These are phyloP conservation scores for Diadegma fenestrale DNA, from an alignment of 2,888 invertebrate genomes.

Conservation along the genomic window DNA sequence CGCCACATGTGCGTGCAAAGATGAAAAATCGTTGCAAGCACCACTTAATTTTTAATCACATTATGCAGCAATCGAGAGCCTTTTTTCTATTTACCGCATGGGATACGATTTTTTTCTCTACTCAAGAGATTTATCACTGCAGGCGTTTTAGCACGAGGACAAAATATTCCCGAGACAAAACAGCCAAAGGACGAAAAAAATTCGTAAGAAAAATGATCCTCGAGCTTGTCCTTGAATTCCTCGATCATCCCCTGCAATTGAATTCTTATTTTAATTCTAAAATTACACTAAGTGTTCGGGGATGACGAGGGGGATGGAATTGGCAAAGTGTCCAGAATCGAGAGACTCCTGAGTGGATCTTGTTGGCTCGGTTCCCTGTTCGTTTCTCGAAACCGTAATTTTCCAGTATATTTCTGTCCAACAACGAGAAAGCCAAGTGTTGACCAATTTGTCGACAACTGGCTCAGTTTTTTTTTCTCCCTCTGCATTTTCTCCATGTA, in stretches of 20 bases:
- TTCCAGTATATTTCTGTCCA: background rate
- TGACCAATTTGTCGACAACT: background rate
- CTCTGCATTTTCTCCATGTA: background rate
- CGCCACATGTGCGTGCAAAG: background rate
- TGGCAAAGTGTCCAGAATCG: slow-evolving; percentile 11
- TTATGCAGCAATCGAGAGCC: background rate
- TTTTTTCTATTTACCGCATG: background rate
- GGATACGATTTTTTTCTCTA: background rate
- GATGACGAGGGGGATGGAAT: background rate
- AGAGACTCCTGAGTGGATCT: background rate
- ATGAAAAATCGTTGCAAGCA: slow-evolving; percentile 12
- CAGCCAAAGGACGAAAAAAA: too few species aligned
- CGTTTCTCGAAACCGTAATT: background rate
- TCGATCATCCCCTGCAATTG: background rate
- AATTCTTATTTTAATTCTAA: background rate
- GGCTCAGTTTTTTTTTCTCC: background rate
- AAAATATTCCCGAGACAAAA: too few species aligned
- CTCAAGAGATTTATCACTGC: too few species aligned
- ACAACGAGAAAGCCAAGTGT: background rate
- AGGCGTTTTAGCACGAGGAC: too few species aligned
- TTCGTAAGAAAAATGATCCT: too few species aligned
- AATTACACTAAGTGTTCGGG: background rate
- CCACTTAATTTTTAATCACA: background rate
- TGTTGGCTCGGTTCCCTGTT: slow-evolving; percentile 18
- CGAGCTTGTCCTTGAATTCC: background rate